Percentiles rank a stretch among this genome's conserved stretches.
phyloP scores from a whole-genome alignment of 2,888 invertebrate species.

The Drosophila acutilabella region DNA sequence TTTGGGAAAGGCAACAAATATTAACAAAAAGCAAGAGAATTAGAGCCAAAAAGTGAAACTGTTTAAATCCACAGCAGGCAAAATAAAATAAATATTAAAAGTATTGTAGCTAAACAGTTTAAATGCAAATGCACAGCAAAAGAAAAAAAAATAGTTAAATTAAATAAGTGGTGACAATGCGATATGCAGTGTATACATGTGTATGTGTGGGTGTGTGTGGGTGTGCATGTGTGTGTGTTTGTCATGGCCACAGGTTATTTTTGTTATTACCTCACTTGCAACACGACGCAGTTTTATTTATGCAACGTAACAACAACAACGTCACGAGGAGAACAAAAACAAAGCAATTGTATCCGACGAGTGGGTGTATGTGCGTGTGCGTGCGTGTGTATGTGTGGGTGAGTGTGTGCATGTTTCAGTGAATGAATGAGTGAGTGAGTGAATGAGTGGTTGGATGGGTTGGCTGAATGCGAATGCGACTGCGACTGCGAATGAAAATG shows the following conservation, averaged over 20 bases:
- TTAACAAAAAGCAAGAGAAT: not conserved
- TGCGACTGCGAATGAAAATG: conserved; percentile 37
- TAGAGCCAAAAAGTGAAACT: not conserved
- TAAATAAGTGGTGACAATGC: conserved; percentile 29
- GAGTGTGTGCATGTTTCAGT: conserved; percentile 19
- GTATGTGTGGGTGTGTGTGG: conserved; percentile 7
- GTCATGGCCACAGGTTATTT: conserved; percentile 27
- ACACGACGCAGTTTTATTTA: conserved; percentile 51
- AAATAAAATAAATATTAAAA: conserved; percentile 2
- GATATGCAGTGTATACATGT: conserved; percentile 11
- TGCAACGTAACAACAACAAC: conserved; percentile 27
- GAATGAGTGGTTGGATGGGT: conserved; percentile 31
- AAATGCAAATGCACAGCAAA: conserved; percentile 5
- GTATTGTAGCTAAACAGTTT: conserved; percentile 1
- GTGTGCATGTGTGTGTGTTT: conserved; percentile 6
- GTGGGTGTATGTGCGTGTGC: conserved; percentile 1
- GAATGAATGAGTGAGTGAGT: conserved; percentile 16
- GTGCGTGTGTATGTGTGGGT: conserved; percentile 27
- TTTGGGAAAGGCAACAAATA: not conserved
- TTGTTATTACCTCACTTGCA: conserved; percentile 49
- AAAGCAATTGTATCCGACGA: conserved; percentile 30
- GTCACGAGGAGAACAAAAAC: conserved; percentile 29
- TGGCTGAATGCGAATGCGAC: conserved; percentile 3
- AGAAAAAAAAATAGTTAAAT: conserved; percentile 5
- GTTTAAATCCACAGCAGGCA: conserved; percentile 3